These are phyloP conservation scores for Chamaea fasciata DNA, from an alignment of 2,113 vertebrate species.

Conservation along the genomic window DNA sequence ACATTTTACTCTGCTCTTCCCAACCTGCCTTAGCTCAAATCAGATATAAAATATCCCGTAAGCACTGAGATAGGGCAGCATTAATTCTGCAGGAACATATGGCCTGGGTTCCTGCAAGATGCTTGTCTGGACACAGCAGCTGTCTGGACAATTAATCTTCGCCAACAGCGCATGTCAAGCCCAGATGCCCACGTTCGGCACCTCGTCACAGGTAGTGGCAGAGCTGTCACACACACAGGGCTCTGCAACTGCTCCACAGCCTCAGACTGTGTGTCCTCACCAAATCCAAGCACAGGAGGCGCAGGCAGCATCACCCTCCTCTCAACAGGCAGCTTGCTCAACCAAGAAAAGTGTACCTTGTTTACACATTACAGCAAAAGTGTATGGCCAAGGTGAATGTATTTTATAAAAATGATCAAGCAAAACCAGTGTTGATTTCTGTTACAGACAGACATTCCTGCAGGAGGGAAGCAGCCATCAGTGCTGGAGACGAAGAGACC, in stretches of 20 bases:
- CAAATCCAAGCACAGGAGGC: not conserved
- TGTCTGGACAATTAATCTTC: conserved; percentile 6
- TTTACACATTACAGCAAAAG: not conserved
- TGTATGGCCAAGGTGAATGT: accelerated
- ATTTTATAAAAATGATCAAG: not conserved
- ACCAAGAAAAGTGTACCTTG: not conserved
- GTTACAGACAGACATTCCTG: not conserved
- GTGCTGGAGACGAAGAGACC: not conserved
- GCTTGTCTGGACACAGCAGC: not conserved
- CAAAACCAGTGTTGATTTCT: not conserved
- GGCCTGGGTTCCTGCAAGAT: not conserved
- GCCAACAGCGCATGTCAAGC: not conserved
- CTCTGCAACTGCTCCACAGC: not conserved
- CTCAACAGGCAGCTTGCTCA: not conserved
- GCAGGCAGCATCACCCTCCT: not conserved
- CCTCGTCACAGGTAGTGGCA: not conserved
- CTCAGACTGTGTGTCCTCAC: not conserved
- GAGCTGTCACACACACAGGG: not conserved
- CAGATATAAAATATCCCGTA: not conserved
- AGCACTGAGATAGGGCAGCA: not conserved
- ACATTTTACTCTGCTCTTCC: not conserved
- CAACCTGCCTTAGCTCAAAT: not conserved
- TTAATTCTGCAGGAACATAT: not conserved
- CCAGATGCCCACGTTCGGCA: not conserved
- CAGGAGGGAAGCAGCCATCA: not conserved